phyloP scores from a whole-genome alignment of 2,797 vertebrate species.

The Crypturellus tataupa region DNA sequence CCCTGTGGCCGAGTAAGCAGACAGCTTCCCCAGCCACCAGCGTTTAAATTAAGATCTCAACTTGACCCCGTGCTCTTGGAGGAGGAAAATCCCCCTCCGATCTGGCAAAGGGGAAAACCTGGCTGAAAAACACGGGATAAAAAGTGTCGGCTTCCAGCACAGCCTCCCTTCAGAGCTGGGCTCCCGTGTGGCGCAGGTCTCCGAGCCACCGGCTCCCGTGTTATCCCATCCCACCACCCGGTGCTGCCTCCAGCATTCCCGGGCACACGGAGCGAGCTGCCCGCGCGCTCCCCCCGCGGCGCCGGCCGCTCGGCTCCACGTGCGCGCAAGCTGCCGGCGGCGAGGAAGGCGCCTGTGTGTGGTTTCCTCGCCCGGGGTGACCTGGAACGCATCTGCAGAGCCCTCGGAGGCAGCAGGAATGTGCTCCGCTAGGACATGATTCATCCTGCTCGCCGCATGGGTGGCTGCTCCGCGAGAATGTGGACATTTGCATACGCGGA shows the following conservation, averaged over 20 bases:
- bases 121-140: neutral
- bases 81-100: neutral
- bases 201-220: neutral
- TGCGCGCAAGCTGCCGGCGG: neutral
- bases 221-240: neutral
- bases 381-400: constrained; percentile 69
- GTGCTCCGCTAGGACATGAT: constrained; percentile 64
- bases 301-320: neutral
- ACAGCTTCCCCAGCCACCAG: neutral
- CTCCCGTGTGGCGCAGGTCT: neutral
- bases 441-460: constrained; percentile 74
- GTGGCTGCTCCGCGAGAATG: constrained; percentile 72
- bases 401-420: constrained; percentile 66
- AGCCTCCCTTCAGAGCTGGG: neutral
- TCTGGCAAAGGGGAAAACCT: neutral
- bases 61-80: neutral
- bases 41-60: neutral
- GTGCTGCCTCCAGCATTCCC: neutral
- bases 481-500: constrained; percentile 56
- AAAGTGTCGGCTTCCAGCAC: neutral
- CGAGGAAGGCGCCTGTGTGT: constrained; percentile 39
- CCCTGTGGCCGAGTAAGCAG: neutral
- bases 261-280: accelerated
- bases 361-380: constrained; percentile 70
- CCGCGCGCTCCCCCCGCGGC: neutral